Evolutionary conservation across 2,113 vertebrate genomes (phyloP), one percentile per base, ranked within the genome.

Genomic region (Oenanthe melanoleuca): DNA sequence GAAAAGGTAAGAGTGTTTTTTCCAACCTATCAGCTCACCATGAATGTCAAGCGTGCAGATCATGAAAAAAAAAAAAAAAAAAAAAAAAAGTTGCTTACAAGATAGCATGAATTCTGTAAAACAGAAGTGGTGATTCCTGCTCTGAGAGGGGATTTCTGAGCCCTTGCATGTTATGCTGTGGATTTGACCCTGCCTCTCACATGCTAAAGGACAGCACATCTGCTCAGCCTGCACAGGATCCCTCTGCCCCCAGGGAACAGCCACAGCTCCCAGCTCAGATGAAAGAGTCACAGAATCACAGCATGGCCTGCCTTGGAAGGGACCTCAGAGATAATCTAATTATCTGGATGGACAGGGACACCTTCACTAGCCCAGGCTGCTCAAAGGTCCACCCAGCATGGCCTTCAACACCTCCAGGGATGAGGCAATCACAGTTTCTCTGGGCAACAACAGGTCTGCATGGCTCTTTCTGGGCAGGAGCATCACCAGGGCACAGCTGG

Each of bases 61-160:
- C 7, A 24, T 25, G 74, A 23, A 86, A 52, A 77, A 94, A 89
- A 92, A 90, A 61, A 90, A 91, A 92, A 45, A 90, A 49, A 3
- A 50, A 26, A 28, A 16, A 52, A 52, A 93, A 56, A 14, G 5
- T 56, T 85, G 77, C 50, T 69, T 38, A 17, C 60, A 75, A 74
- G 69, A 64, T 61, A 88, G 28, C 44, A 80, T 55, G 17, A 71
- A 88, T 80, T 93, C 66, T 80, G n/a, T 66, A 88, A 86, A 95
- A 91, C 47, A 74, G 92, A 93, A 83, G 74, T 42, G 44, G 90
- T 64, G 53, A 89, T 79, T 85, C 67, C 67, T 75, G 42, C 52
- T 89, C 85, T 34, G 44, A 95, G 79, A 80, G 40, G 37, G 67
- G 57, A 66, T 92, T 96, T 96, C 77, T 90, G 66, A 34, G 33